phyloP scores from a whole-genome alignment of 1,140 invertebrate genomes.

The Pomphorhynchus laevis region DNA sequence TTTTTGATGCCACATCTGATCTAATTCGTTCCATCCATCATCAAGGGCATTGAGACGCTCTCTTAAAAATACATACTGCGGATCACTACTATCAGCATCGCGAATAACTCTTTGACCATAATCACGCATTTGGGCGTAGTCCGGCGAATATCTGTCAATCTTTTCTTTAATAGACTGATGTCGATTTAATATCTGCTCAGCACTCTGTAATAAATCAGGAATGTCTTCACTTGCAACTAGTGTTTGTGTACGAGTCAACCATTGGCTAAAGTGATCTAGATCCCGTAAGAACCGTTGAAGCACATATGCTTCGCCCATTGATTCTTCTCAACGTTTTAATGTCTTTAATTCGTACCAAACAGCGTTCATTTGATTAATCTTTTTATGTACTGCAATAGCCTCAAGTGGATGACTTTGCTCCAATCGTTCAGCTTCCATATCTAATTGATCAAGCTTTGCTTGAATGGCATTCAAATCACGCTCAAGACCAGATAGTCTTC shows the following conservation, averaged over 20 bases:
- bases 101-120: slow-evolving; percentile 67
- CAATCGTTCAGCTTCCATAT: slow-evolving; percentile 56
- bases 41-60: slow-evolving; percentile 75
- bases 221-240: slow-evolving; percentile 68
- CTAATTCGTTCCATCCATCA: slow-evolving; percentile 86
- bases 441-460: slow-evolving; percentile 35
- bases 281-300: slow-evolving; percentile 85
- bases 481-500: slow-evolving; percentile 80
- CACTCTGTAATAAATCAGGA: slow-evolving; percentile 43
- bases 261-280: slow-evolving; percentile 92
- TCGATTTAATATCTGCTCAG: slow-evolving; percentile 61
- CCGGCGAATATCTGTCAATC: slow-evolving; percentile 87
- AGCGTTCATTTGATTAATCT: slow-evolving; percentile 46
- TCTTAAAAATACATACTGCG: slow-evolving; percentile 89
- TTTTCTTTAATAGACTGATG: slow-evolving; percentile 90
- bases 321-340: slow-evolving; percentile 45
- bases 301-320: slow-evolving; percentile 86
- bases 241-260: slow-evolving; percentile 91
- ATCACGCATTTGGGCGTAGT: slow-evolving; percentile 92
- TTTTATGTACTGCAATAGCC: slow-evolving; percentile 50
- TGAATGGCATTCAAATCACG: slow-evolving; percentile 84
- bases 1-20: slow-evolving; percentile 97
- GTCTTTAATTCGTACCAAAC: slow-evolving; percentile 88
- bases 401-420: slow-evolving; percentile 73
- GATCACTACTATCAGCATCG: slow-evolving; percentile 35